These are phyloP conservation scores for Gambusia holbrooki DNA, from an alignment of 2,113 vertebrate species.

Conservation along the genomic window DNA sequence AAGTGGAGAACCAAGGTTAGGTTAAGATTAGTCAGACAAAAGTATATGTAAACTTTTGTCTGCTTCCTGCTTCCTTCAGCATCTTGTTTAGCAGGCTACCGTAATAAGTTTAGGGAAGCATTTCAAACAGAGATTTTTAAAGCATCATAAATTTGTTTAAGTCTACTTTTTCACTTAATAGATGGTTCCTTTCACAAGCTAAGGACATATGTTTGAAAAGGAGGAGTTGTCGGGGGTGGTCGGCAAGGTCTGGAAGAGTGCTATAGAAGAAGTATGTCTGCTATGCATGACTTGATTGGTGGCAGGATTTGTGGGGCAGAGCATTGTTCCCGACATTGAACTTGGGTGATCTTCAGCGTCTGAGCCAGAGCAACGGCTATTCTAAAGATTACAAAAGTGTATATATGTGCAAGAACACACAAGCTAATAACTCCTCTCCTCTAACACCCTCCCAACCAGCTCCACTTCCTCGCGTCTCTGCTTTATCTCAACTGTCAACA, in stretches of 20 bases:
- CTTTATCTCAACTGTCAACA: slow-evolving; percentile 83
- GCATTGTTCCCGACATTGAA: slow-evolving; percentile 80
- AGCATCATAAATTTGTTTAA: not conserved
- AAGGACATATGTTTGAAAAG: slow-evolving; percentile 53
- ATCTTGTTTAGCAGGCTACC: slow-evolving; percentile 36
- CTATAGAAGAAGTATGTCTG: slow-evolving; percentile 75
- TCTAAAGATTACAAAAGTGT: slow-evolving; percentile 56
- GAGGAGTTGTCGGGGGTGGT: slow-evolving; percentile 31
- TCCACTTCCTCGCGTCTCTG: slow-evolving; percentile 70
- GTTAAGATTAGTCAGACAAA: slow-evolving; percentile 21
- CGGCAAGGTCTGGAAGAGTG: slow-evolving; percentile 54
- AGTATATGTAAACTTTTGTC: not conserved
- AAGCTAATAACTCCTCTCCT: slow-evolving; percentile 53
- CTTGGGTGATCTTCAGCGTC: slow-evolving; percentile 65
- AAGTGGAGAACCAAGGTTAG: not conserved
- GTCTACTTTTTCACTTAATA: slow-evolving; percentile 18
- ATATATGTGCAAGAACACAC: slow-evolving; percentile 52
- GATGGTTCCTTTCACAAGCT: slow-evolving; percentile 58
- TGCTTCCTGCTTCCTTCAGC: slow-evolving; percentile 7
- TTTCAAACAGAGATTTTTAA: slow-evolving; percentile 1
- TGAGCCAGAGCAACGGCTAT: slow-evolving; percentile 25
- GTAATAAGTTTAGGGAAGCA: not conserved
- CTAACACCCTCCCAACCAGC: slow-evolving; percentile 56
- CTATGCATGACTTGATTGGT: slow-evolving; percentile 72
- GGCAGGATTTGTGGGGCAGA: slow-evolving; percentile 70